Evolutionary conservation across 2,113 vertebrate genomes (phyloP), one percentile per base, ranked within the genome.

Genomic region (Taxidea taxus): DNA sequence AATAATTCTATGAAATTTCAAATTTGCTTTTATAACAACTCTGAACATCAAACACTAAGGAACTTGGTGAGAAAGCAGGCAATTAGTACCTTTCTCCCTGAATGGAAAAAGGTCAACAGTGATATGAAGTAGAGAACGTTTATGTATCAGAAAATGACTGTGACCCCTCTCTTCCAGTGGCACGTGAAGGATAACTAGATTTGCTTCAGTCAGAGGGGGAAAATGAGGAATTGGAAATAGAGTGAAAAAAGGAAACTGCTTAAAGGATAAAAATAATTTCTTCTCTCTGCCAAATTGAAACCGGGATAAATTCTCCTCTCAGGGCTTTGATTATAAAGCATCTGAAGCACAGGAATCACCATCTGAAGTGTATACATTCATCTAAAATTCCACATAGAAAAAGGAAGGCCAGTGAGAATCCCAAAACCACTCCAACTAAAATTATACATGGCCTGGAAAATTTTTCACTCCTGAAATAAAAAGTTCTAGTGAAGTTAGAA

Each of bases 1-100:
- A 93, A 75, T 66, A 82, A 87, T 66, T 60, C 82, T 83, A 70
- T 29, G 47, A 95, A 60, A 97, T 34, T 68, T 91, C 72, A 87
- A 82, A 91, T 82, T 82, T 89, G 8, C 72, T 87, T 92, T 83
- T 31, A 54, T 54, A 94, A 44, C 10, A 62, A 51, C 49, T 47
- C 49, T 88, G 18, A 87, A 75, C 37, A 77, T 88, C 58, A 58
- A 88, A 84, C 42, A 3, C 42, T 68, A 47, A 23, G 37, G 47
- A 87, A 64, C 16, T 66, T 62, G 56, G 37, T 81, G 13, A 93
- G 54, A 87, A 86, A 86, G 54, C 31, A 83, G 23, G 47, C 2
- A 62, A 54, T 75, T 90, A 90, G 77, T 64, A 27, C 37, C 7
- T 44, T 87, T 91, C 31, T 84, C 37, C 60, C 37, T 58, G 20